Base-by-base conservation (phyloP, 2,113 vertebrate genomes). In the Notarius quadriscutis region DNA sequence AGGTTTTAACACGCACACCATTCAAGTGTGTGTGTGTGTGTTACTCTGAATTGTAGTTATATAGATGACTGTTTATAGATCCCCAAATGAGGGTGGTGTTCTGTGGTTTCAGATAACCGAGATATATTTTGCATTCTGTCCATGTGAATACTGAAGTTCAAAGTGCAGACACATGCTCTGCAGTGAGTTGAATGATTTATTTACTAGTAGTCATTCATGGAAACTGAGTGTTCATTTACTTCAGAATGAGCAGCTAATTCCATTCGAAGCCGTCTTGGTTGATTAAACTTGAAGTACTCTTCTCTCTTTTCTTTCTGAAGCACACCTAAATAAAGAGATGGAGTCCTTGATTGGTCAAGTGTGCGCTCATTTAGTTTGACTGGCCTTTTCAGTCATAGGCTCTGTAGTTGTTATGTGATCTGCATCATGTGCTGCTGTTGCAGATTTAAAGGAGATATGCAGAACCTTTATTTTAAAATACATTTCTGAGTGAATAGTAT, bases 251-350 rank as follows among this genome's bases (percentile, higher is more conserved):
- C 25, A 51, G 18, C 20, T 89, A 81, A 82, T 71, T 81, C 5
- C 12, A 77, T 89, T 77, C 55, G n/a, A 50, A 30, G 14, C n/a
- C 9, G 51, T 62, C 1, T 69, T 78, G 82, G n/a, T 90, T 89
- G 88, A 84, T 90, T 85, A 65, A 91, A 88, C 84, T 58, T 86
- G 25, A 89, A 71, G 83, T 51, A 30, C 77, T 41, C 71, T 72
- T 72, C 7, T 53, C 51, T 72, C 63, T 83, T 80, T 87, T 62
- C 18, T 89, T 87, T 15, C 48, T 75, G 15, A 87, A 83, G 69
- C 48, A 60, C 5, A 87, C 88, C 65, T 85, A 48, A 62, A 87
- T 71, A 22, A 85, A 88, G 77, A 83, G 50, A 63, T 78, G 7
- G 7, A 81, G 34, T 50, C n/a, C 50, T 86, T n/a, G 12, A 27